A percentile compares a stretch with the other conserved stretches of the same genome.
These are phyloP conservation scores for Scelioninae gen. 2 DNA, from an alignment of 2,888 invertebrate genomes.

Conservation along the genomic window DNA sequence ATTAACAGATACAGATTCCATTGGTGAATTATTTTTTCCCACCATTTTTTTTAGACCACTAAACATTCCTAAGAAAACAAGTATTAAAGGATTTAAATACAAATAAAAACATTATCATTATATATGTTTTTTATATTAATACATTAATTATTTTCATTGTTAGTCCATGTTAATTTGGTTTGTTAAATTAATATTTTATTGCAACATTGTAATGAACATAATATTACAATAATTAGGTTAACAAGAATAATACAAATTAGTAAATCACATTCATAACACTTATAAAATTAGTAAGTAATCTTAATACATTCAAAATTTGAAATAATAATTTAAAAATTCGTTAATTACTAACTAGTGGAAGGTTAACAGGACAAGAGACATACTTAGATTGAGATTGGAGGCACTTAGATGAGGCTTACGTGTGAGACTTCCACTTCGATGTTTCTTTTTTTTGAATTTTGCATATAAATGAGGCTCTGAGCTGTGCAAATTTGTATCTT, in stretches of 20 bases:
- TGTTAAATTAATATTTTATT: no score
- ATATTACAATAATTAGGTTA: no score
- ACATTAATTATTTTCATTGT: not conserved
- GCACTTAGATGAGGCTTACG: constrained; percentile 78
- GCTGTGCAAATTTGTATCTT: constrained; percentile 69
- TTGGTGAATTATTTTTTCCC: constrained; percentile 78
- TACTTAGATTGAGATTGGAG: constrained; percentile 68
- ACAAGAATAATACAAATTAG: no score
- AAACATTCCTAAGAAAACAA: constrained; percentile 80
- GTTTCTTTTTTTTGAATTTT: constrained; percentile 82
- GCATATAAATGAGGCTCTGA: constrained; percentile 66
- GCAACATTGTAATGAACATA: no score
- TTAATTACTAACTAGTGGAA: constrained; percentile 3
- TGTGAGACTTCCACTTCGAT: constrained; percentile 90
- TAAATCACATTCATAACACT: no score
- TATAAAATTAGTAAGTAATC: no score
- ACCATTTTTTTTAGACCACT: constrained; percentile 88
- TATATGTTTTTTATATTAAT: not conserved
- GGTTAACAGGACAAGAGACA: constrained; percentile 56
- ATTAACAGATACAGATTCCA: constrained; percentile 74
- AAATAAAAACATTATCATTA: not conserved
- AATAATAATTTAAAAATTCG: no score
- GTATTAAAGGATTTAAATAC: not conserved
- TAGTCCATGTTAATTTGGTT: no score
- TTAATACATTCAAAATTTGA: no score